phyloP scores from a whole-genome alignment of 2,797 vertebrate genomes.

The Gobionotothen gibberifrons region DNA sequence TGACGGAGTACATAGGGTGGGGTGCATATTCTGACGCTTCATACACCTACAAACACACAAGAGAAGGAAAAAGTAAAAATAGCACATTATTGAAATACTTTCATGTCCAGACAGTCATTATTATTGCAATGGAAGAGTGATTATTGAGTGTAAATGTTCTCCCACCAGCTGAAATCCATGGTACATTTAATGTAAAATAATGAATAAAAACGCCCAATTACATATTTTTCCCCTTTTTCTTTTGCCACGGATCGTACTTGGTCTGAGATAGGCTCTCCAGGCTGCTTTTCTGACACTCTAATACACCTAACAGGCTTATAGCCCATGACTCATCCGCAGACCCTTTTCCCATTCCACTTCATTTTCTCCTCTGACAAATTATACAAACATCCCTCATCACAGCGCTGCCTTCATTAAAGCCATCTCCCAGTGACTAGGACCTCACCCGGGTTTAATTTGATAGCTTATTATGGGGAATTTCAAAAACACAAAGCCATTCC shows the following conservation, averaged over 20 bases:
- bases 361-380: constrained; percentile 65
- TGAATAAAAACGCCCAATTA: constrained; percentile 41
- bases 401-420: constrained; percentile 63
- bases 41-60: constrained; percentile 68
- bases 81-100: constrained; percentile 18
- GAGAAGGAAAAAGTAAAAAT: constrained; percentile 8
- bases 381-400: constrained; percentile 63
- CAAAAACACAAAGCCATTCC: constrained; percentile 67
- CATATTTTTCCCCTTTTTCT: constrained; percentile 17
- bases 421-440: constrained; percentile 53
- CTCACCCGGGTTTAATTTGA: constrained; percentile 66
- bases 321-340: constrained; percentile 68
- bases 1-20: constrained; percentile 80
- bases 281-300: constrained; percentile 66
- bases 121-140: constrained; percentile 16
- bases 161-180: constrained; percentile 18
- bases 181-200: constrained; percentile 27
- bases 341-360: constrained; percentile 53
- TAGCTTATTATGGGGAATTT: constrained; percentile 70
- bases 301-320: constrained; percentile 71
- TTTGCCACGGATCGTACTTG: constrained; percentile 47
- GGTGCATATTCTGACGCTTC: constrained; percentile 80
- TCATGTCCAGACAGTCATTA: background rate
- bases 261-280: constrained; percentile 46
- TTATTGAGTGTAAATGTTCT: constrained; percentile 27